Evolutionary conservation across 2,113 vertebrate species (phyloP), one percentile per base, ranked within the genome.

Genomic region (Heloderma charlesbogerti): DNA sequence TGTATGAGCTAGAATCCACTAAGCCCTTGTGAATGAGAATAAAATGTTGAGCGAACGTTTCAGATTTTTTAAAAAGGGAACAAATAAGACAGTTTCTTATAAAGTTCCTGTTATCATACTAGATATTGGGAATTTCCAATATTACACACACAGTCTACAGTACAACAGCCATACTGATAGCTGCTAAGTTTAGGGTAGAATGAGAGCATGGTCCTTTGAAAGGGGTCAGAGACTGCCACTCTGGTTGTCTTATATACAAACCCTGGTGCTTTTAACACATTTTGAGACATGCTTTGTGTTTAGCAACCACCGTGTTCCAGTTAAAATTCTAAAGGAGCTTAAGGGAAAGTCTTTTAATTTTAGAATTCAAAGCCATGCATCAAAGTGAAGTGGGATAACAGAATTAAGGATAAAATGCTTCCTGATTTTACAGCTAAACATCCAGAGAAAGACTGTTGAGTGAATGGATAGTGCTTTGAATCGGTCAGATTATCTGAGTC

Each of bases 1-100:
- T 94, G 90, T 87, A 81, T 31, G 90, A 95, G 79, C 22, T 71
- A 69, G 15, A 79, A 86, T 48, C 45, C 60, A 3, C 83, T 87
- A 91, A 93, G 93, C 93, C 96, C 94, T 95, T 96, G 96, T 97
- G 95, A 96, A 96, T 97, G 96, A 96, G 94, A 95, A 91, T 0
- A 96, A 97, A 97, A 97, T 92, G 77, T 43, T 95, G 93, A 95
- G 96, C 95, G 94, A 84, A 81, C 94, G 92, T 94, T 91, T 95
- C 91, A 96, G 91, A 91, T 89, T 90, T 86, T 78, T 95, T 94
- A 93, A 94, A 89, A 89, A 79, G 88, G 81, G 71, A 51, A 13
- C 83, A 87, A 91, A 63, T 92, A 84, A 91, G 90, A 79, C 90
- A 91, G 89, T 95, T 96, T 97, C 97, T 97, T 95, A 96, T 97